These are phyloP conservation scores for Copidosoma floridanum DNA, from an alignment of 1,140 invertebrate species.

Conservation along the genomic window DNA sequence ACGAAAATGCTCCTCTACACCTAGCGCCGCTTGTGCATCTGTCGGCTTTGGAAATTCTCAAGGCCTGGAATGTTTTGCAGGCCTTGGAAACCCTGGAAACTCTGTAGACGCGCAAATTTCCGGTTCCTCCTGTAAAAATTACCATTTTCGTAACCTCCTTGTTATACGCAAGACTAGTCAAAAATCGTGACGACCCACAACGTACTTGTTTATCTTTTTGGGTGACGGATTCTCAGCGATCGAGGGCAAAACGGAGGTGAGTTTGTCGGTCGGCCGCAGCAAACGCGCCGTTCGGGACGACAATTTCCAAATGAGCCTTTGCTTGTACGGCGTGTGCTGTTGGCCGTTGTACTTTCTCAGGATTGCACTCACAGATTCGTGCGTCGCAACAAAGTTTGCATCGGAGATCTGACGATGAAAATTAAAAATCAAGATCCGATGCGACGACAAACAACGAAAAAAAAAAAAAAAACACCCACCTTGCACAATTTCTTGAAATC, in stretches of 20 bases:
- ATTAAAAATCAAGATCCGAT: too few species aligned
- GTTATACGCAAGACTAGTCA: too few species aligned
- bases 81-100: too few species aligned
- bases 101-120: slow-evolving; percentile 48
- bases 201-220: slow-evolving; percentile 58
- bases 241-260: slow-evolving; percentile 69
- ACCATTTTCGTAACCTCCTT: neutral
- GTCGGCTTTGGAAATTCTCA: too few species aligned
- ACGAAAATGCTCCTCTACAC: slow-evolving; percentile 15
- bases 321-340: slow-evolving; percentile 67
- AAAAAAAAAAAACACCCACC: slow-evolving; percentile 46
- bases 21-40: slow-evolving; percentile 51
- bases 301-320: slow-evolving; percentile 72
- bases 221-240: slow-evolving; percentile 68
- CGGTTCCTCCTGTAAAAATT: slow-evolving; percentile 43
- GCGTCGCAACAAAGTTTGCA: slow-evolving; percentile 61
- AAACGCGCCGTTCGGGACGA: slow-evolving; percentile 67
- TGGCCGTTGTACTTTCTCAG: slow-evolving; percentile 70
- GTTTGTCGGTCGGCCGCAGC: slow-evolving; percentile 71
- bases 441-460: neutral
- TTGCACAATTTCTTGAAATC: slow-evolving; percentile 63
- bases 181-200: too few species aligned
- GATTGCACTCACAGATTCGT: slow-evolving; percentile 62
- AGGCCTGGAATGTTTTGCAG: too few species aligned
- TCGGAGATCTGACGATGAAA: slow-evolving; percentile 62